Evolutionary conservation across 1,140 invertebrate species (phyloP).

Genomic region (Pectinophora gossypiella): DNA sequence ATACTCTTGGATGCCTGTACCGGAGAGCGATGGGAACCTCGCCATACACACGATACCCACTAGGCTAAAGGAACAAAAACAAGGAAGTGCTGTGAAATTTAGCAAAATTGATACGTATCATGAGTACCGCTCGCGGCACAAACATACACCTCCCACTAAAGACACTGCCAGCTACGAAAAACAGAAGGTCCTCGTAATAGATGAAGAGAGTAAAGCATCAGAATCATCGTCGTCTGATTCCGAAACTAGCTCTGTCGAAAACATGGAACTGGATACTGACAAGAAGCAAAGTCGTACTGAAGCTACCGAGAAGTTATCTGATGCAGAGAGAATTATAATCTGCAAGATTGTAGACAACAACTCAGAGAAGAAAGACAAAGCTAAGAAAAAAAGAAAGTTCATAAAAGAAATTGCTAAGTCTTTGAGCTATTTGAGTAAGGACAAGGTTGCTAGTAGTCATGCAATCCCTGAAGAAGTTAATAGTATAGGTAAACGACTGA

Average conservation of each 20-base stretch:
- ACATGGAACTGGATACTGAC: slow-evolving; percentile 18
- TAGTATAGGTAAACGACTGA: not conserved
- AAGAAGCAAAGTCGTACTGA: slow-evolving; percentile 10
- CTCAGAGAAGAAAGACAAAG: slow-evolving; percentile 25
- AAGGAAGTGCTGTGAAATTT: slow-evolving; percentile 50
- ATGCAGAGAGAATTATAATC: slow-evolving; percentile 58
- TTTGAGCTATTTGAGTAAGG: not conserved
- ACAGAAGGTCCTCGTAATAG: slow-evolving; percentile 19
- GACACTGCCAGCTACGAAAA: slow-evolving; percentile 28
- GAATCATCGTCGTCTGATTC: slow-evolving; percentile 26
- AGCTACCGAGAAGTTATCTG: slow-evolving; percentile 24
- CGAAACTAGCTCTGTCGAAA: slow-evolving; percentile 41
- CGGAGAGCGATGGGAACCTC: slow-evolving; percentile 48
- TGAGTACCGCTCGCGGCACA: slow-evolving; percentile 60
- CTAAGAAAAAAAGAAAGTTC: not conserved
- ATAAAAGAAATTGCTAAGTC: too few species aligned
- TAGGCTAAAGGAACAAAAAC: slow-evolving; percentile 32
- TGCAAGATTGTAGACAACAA: slow-evolving; percentile 57
- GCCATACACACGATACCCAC: slow-evolving; percentile 52
- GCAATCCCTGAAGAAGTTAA: not conserved
- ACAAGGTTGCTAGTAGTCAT: not conserved
- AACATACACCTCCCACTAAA: slow-evolving; percentile 64
- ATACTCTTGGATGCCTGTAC: slow-evolving; percentile 66
- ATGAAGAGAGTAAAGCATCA: not conserved
- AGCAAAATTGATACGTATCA: slow-evolving; percentile 55